These are phyloP conservation scores for Antheraea assamensis DNA, from an alignment of 2,888 invertebrate species.

Conservation along the genomic window DNA sequence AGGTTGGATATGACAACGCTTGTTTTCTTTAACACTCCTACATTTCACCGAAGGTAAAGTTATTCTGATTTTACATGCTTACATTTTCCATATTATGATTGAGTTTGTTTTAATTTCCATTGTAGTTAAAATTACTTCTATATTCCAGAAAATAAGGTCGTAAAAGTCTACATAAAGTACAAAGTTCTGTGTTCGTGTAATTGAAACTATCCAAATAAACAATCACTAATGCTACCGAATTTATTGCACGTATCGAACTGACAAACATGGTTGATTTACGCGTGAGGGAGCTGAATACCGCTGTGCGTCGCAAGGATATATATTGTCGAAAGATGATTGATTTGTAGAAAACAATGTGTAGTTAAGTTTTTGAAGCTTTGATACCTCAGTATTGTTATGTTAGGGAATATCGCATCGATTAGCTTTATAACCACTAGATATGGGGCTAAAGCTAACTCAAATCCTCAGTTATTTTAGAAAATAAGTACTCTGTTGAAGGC, in stretches of 20 bases:
- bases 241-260: constrained; percentile 15
- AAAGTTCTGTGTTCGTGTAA: neutral
- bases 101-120: neutral
- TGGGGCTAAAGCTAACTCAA: too few relatives aligned
- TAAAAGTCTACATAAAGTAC: neutral
- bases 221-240: constrained; percentile 7
- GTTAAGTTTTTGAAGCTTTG: neutral
- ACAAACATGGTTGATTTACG: constrained; percentile 14
- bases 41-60: too few relatives aligned
- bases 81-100: neutral
- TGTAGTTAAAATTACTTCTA: neutral
- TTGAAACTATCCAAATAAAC: neutral
- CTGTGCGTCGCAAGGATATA: neutral
- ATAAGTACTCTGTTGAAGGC: too few relatives aligned
- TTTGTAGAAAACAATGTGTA: neutral
- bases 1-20: too few relatives aligned
- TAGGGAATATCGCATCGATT: too few relatives aligned
- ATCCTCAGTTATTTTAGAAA: too few relatives aligned
- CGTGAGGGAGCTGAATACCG: constrained; percentile 4
- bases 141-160: neutral
- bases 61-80: too few relatives aligned
- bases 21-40: too few relatives aligned
- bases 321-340: constrained; percentile 6
- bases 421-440: too few relatives aligned
- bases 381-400: too few relatives aligned